These are phyloP conservation scores for roundworm (Caenorhabditis elegans) DNA, from an alignment of 1,140 invertebrate genomes.

Conservation along the genomic window DNA sequence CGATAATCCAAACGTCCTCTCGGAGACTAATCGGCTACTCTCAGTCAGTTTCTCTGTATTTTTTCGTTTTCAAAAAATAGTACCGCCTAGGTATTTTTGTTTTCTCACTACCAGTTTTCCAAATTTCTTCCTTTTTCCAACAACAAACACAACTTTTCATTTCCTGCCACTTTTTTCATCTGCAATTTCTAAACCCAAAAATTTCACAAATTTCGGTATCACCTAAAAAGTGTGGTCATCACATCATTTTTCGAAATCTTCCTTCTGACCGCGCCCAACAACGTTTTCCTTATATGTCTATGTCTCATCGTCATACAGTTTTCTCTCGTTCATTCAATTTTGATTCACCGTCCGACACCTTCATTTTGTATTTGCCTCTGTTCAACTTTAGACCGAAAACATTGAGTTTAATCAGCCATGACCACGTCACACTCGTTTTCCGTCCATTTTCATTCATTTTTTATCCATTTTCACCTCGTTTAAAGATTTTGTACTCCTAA, in stretches of 20 bases:
- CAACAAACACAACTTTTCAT: background rate
- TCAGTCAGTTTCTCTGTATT: background rate
- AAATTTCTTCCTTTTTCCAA: background rate
- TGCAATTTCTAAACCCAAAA: background rate
- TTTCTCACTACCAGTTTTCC: background rate
- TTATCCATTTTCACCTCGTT: background rate
- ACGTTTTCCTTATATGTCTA: background rate
- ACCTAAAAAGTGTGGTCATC: background rate
- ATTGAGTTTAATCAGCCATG: constrained; percentile 27
- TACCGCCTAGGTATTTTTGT: background rate
- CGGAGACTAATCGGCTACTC: background rate
- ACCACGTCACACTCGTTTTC: background rate
- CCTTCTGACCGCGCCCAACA: constrained; percentile 18
- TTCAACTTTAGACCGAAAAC: background rate
- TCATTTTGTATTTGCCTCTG: background rate
- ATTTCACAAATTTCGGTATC: background rate
- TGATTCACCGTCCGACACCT: background rate
- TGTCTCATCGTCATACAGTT: background rate
- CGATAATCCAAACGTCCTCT: constrained; percentile 23
- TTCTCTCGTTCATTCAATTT: background rate
- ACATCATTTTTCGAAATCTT: background rate
- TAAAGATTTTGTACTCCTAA: too few species aligned
- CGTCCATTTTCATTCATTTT: background rate
- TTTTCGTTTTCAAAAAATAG: background rate
- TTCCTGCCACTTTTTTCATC: background rate